phyloP scores from a whole-genome alignment of 1,140 invertebrate genomes.

The Zaprionus gabonicus region DNA sequence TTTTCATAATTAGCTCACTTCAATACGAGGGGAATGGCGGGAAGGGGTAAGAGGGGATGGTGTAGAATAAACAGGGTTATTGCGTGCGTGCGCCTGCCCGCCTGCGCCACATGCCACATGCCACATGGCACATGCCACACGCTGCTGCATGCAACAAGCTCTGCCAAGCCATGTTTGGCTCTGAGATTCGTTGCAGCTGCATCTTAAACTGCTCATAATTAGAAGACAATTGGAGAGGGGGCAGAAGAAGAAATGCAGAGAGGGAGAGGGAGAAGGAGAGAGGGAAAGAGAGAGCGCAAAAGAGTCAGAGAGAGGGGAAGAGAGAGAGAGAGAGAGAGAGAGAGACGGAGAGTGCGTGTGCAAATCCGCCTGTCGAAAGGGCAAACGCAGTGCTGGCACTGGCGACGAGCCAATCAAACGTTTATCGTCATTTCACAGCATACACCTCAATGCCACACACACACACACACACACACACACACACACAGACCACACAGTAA shows the following conservation, averaged over 20 bases:
- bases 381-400: slow-evolving; percentile 18
- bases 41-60: background rate
- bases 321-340: background rate
- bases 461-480: background rate
- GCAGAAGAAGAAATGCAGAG: background rate
- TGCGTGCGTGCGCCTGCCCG: background rate
- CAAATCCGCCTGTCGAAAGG: slow-evolving; percentile 27
- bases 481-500: background rate
- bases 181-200: background rate
- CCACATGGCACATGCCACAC: slow-evolving; percentile 5
- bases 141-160: slow-evolving; percentile 9
- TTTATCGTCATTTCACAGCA: slow-evolving; percentile 40
- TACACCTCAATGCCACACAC: slow-evolving; percentile 28
- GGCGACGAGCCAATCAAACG: slow-evolving; percentile 36
- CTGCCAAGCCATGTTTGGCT: background rate
- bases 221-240: background rate
- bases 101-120: background rate
- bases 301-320: background rate
- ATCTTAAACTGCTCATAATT: slow-evolving; percentile 6
- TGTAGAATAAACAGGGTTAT: background rate
- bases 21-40: slow-evolving; percentile 13
- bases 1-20: slow-evolving; percentile 70
- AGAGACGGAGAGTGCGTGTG: background rate
- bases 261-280: background rate
- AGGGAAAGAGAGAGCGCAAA: background rate